These are phyloP conservation scores for Phyllostomus hastatus DNA, from an alignment of 2,113 vertebrate species.

Conservation along the genomic window DNA sequence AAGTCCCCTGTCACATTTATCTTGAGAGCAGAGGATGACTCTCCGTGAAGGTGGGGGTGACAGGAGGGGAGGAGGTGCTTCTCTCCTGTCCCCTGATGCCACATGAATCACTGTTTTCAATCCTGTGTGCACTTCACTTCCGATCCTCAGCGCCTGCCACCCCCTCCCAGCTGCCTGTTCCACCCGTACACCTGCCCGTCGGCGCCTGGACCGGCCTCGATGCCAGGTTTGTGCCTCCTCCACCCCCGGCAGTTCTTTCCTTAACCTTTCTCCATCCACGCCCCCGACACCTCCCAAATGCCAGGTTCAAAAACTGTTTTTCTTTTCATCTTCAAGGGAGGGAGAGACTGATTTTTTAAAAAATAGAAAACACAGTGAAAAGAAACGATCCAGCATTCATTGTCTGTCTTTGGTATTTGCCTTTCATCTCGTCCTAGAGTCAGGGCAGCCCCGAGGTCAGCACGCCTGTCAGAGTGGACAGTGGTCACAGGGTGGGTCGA, in stretches of 20 bases:
- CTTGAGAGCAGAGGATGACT: not conserved
- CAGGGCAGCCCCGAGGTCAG: not conserved
- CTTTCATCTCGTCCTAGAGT: not conserved
- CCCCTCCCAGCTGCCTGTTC: not conserved
- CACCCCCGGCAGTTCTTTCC: rapidly evolving
- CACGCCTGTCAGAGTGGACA: not conserved
- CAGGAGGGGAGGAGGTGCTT: no score
- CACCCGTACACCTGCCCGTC: not conserved
- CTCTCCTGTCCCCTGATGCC: not conserved
- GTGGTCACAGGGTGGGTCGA: rapidly evolving
- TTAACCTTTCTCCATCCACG: not conserved
- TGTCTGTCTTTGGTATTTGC: not conserved
- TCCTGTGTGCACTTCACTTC: not conserved
- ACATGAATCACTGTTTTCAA: not conserved
- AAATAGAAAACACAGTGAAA: not conserved
- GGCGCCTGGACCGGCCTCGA: rapidly evolving
- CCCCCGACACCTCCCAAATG: not conserved
- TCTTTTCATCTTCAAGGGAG: not conserved
- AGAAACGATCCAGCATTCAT: not conserved
- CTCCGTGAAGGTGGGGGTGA: no score
- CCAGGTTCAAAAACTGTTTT: not conserved
- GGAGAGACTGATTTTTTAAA: not conserved
- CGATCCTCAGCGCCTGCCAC: rapidly evolving
- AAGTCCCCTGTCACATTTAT: not conserved
- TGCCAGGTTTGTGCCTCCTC: rapidly evolving